phyloP scores from a whole-genome alignment of 92 coral and sea anemone genomes.

The Phymanthus crucifer region DNA sequence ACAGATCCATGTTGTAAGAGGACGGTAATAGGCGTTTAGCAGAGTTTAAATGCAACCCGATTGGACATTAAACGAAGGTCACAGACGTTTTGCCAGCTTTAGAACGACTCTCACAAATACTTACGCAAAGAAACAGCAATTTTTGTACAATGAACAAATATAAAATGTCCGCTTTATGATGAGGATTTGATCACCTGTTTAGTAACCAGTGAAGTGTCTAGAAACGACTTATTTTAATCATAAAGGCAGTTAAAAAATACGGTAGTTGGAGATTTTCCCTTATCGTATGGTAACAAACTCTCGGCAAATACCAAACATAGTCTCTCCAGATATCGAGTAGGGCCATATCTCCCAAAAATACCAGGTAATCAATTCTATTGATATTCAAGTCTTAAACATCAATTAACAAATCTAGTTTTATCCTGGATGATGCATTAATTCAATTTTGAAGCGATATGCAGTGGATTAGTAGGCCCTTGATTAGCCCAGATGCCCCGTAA shows the following conservation, averaged over 20 bases:
- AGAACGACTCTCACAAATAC: neutral
- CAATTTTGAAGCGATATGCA: constrained; percentile 22
- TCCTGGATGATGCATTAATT: constrained; percentile 31
- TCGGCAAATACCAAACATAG: neutral
- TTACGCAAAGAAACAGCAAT: no score
- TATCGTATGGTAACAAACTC: neutral
- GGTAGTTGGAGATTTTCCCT: neutral
- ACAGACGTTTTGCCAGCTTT: neutral
- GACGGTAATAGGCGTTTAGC: neutral
- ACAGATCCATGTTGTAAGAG: neutral
- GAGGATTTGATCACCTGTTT: no score
- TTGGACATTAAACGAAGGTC: constrained; percentile 9
- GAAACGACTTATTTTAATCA: no score
- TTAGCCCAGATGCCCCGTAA: constrained; percentile 5
- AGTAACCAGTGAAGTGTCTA: no score
- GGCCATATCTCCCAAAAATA: neutral
- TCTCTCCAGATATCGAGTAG: neutral
- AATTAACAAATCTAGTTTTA: constrained; percentile 27
- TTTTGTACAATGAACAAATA: neutral
- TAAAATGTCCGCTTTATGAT: no score
- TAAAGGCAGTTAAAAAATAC: no score
- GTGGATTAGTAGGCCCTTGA: constrained; percentile 13
- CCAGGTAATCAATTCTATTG: neutral
- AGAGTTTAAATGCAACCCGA: neutral
- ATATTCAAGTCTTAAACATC: constrained; percentile 6